These are phyloP conservation scores for Bimastos eiseni DNA, from an alignment of 2,888 invertebrate species.

Conservation along the genomic window DNA sequence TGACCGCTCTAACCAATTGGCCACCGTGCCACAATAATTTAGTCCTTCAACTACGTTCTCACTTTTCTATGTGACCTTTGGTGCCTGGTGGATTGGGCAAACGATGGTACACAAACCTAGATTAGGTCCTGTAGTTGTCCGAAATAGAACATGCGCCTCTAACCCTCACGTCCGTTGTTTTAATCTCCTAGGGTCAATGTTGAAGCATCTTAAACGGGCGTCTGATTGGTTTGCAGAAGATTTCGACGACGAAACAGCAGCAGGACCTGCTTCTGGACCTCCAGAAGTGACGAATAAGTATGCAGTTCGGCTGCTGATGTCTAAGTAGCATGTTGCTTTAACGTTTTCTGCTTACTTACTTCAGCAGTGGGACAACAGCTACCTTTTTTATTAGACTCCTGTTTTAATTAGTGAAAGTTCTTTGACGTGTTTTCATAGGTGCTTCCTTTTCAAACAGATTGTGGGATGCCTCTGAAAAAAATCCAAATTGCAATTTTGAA, in stretches of 20 bases:
- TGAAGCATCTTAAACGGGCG: conserved; percentile 21
- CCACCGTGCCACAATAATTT: too few species aligned
- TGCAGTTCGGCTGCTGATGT: not conserved
- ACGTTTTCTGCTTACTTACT: not conserved
- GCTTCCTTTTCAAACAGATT: not conserved
- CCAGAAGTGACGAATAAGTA: not conserved
- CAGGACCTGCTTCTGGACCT: not conserved
- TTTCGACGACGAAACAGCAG: not conserved
- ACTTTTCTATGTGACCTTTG: too few species aligned
- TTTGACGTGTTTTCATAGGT: not conserved
- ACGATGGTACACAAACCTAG: not conserved
- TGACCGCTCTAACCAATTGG: too few species aligned
- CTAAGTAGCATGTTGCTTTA: not conserved
- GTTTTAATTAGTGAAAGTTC: not conserved
- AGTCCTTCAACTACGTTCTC: too few species aligned
- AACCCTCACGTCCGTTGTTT: not conserved
- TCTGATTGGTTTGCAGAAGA: conserved; percentile 24
- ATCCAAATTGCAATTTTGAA: not conserved
- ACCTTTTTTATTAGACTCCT: not conserved
- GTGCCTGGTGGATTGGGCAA: not conserved
- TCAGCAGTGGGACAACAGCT: not conserved
- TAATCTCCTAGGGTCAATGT: conserved; percentile 1
- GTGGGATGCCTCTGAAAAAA: not conserved
- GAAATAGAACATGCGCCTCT: not conserved
- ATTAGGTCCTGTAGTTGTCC: not conserved